These are phyloP conservation scores for Amblyraja radiata DNA, from an alignment of 2,797 vertebrate species.

Conservation along the genomic window DNA sequence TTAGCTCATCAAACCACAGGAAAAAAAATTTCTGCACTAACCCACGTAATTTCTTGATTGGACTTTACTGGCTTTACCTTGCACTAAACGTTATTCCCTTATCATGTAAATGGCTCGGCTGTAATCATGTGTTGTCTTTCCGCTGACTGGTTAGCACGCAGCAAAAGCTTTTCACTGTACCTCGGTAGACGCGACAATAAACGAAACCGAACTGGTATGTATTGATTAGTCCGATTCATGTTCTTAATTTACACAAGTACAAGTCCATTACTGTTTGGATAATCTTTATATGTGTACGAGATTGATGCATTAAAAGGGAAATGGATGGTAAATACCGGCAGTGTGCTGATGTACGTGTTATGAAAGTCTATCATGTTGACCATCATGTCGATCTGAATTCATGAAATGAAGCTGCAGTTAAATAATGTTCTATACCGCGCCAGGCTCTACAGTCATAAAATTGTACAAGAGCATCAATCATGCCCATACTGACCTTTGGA, in stretches of 20 bases:
- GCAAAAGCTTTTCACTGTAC: too few relatives aligned
- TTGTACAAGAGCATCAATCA: conserved; percentile 5
- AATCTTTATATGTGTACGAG: not conserved
- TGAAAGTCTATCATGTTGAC: not conserved
- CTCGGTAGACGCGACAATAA: too few relatives aligned
- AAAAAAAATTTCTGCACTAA: not conserved
- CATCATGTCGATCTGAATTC: not conserved
- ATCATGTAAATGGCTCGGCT: too few relatives aligned
- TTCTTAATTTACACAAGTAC: not conserved
- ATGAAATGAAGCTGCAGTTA: not conserved
- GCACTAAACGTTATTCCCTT: too few relatives aligned
- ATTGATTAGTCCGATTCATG: not conserved
- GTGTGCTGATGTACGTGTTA: not conserved
- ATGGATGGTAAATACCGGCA: not conserved
- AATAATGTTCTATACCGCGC: not conserved
- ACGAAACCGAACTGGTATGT: not conserved
- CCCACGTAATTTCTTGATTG: not conserved
- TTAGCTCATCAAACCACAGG: not conserved
- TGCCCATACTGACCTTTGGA: not conserved
- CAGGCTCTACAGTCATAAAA: not conserved
- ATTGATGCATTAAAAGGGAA: not conserved
- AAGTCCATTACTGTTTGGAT: not conserved
- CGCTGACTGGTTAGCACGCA: too few relatives aligned
- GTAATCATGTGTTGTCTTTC: too few relatives aligned
- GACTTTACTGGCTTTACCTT: too few relatives aligned